Evolutionary conservation across 1,140 invertebrate genomes (phyloP), one percentile per base, ranked within the genome.

Genomic region (Cheumatopsyche charites): DNA sequence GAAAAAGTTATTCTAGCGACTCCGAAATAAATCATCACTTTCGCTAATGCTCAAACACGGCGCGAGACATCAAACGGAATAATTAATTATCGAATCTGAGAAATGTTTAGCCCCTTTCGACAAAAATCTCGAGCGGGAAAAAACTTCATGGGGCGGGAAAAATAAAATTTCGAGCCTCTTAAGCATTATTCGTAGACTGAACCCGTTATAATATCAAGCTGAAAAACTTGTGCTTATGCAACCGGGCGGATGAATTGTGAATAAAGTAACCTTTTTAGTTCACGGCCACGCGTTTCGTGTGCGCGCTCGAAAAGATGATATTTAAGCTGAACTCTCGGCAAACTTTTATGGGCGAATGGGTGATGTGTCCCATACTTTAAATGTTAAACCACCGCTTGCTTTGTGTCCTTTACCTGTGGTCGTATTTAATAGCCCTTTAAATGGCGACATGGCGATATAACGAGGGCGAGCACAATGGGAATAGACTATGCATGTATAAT

Each of bases 361-460:
- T 63, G 13, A 67, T 67, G 65, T 67, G 65, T 67, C 23, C 13
- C 65, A 52, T 47, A 67, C 25, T 52, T 72, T 72, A 62, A 72
- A 72, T 72, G 71, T 72, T 72, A 72, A 72, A 62, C 71, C 63
- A 2, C 67, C 67, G 66, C 41, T 41, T 42, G 29, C 36, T 58
- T 42, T 26, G 72, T 70, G 72, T 73, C 73, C 73, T 71, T 71
- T 74, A 74, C 68, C 73, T 74, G 73, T 74, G 73, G 73, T 66
- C 42, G 42, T 62, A 63, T n/a, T 74, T 74, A 71, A 67, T 71
- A 62, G 63, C 52, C 68, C 69, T 49, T 52, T 49, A 74, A 74
- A 74, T 70, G 73, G 68, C 73, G 61, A 62, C 66, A 67, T 58
- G n/a, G 67, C 15, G 66, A 67, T 47, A 47, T 67, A 45, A 67